Percentiles rank a stretch among this genome's conserved stretches.
Evolutionary conservation across 2,888 invertebrate genomes (phyloP).

Genomic region (Encarsia formosa): DNA sequence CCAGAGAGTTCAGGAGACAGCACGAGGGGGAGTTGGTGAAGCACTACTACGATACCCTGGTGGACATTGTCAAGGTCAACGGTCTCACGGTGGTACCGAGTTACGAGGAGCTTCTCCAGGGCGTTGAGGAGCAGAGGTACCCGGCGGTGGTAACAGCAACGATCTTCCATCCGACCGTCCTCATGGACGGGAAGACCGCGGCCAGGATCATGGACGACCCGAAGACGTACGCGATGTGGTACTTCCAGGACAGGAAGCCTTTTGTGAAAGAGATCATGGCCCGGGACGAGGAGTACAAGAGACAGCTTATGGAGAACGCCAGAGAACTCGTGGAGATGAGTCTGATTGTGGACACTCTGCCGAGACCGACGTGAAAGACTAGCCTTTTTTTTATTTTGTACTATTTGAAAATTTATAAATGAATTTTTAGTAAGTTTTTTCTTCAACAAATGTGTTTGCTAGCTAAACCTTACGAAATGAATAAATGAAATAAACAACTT

Average conservation of each 20-base stretch:
- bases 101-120: slow-evolving; percentile 37
- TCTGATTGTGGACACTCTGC: slow-evolving; percentile 23
- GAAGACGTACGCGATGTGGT: slow-evolving; percentile 27
- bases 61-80: slow-evolving; percentile 15
- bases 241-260: slow-evolving; percentile 33
- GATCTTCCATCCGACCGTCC: slow-evolving; percentile 39
- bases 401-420: too few relatives aligned
- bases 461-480: too few relatives aligned
- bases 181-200: slow-evolving; percentile 35
- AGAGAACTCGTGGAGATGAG: slow-evolving; percentile 31
- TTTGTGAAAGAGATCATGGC: slow-evolving; percentile 35
- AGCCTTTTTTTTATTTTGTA: too few relatives aligned
- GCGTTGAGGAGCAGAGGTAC: slow-evolving; percentile 42
- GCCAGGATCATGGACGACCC: slow-evolving; percentile 35
- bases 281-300: slow-evolving; percentile 33
- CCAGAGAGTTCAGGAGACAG: slow-evolving; percentile 5
- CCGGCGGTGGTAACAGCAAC: slow-evolving; percentile 38
- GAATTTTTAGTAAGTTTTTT: too few relatives aligned
- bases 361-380: slow-evolving; percentile 6
- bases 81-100: slow-evolving; percentile 46
- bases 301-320: slow-evolving; percentile 35
- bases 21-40: slow-evolving; percentile 5
- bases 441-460: too few relatives aligned
- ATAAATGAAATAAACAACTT: too few relatives aligned
- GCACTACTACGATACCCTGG: slow-evolving; percentile 13